Evolutionary conservation across 64 coral and sea anemone species (phyloP).

Genomic region (Pachyseris speciosa): DNA sequence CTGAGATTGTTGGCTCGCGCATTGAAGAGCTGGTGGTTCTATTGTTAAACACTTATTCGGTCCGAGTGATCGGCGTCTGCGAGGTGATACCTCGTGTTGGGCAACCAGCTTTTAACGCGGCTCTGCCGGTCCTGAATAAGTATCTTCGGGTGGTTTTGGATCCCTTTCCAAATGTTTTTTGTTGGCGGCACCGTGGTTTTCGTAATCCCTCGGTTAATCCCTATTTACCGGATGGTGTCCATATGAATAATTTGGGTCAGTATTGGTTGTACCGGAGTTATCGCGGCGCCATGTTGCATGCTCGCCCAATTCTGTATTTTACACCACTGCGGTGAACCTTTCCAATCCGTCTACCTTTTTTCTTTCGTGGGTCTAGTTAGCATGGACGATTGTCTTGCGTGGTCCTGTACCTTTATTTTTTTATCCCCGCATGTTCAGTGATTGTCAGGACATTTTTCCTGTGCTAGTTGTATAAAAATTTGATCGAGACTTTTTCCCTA

Average conservation of each 20-base stretch:
- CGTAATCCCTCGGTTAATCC: neutral
- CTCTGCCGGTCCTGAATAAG: neutral
- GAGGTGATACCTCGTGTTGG: neutral
- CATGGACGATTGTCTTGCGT: too few relatives aligned
- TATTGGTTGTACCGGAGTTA: neutral
- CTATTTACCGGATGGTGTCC: constrained; percentile 26
- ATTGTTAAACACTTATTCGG: neutral
- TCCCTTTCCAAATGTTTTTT: too few relatives aligned
- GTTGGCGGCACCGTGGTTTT: constrained; percentile 9
- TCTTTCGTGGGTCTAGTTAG: too few relatives aligned
- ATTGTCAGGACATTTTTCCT: too few relatives aligned
- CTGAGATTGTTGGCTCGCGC: constrained; percentile 3
- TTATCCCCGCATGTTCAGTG: too few relatives aligned
- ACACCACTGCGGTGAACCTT: too few relatives aligned
- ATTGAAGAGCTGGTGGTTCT: constrained; percentile 3
- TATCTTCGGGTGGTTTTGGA: neutral
- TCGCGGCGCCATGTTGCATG: neutral
- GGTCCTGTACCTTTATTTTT: too few relatives aligned
- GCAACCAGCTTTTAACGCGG: neutral
- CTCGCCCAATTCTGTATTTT: too few relatives aligned
- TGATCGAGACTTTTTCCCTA: too few relatives aligned
- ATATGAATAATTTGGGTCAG: neutral
- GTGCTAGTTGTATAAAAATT: too few relatives aligned
- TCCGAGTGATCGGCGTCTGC: constrained; percentile 11
- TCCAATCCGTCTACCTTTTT: too few relatives aligned